Conservation (phyloP, 2,797 vertebrate species). For the Acestrorhynchus altus region DNA sequence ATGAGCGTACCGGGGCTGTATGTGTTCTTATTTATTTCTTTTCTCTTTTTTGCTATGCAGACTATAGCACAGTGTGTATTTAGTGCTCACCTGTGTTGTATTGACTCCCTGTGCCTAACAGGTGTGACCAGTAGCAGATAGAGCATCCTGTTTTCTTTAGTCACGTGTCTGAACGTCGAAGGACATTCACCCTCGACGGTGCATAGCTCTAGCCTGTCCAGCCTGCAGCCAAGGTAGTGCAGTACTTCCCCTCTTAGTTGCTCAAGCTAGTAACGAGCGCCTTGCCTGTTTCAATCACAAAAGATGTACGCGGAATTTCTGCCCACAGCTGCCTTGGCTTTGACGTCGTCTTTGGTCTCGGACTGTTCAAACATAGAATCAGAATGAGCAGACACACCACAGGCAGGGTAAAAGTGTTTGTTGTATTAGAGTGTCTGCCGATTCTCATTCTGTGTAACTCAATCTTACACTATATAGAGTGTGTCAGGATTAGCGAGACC, state of each 20-base stretch:
- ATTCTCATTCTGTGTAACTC: neutral
- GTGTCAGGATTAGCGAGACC: slow-evolving; percentile 22
- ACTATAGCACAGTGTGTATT: slow-evolving; percentile 67
- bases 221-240: slow-evolving; percentile 33
- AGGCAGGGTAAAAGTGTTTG: neutral
- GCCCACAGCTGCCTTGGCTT: slow-evolving; percentile 31
- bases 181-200: neutral
- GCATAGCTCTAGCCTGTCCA: slow-evolving; percentile 26
- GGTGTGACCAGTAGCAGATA: slow-evolving; percentile 60
- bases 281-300: slow-evolving; percentile 12
- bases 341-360: slow-evolving; percentile 5
- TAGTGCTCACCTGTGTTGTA: slow-evolving; percentile 69
- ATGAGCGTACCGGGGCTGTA: slow-evolving; percentile 59
- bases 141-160: slow-evolving; percentile 46
- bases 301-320: slow-evolving; percentile 21
- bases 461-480: slow-evolving; percentile 8
- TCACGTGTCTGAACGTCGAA: slow-evolving; percentile 10
- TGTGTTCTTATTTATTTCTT: slow-evolving; percentile 64
- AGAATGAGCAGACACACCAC: neutral
- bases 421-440: neutral
- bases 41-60: slow-evolving; percentile 73
- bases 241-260: slow-evolving; percentile 38
- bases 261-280: slow-evolving; percentile 30
- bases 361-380: slow-evolving; percentile 8
- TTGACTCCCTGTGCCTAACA: slow-evolving; percentile 58